Base-by-base conservation (phyloP, 2,888 invertebrate species). In the Ornithoptera alexandrae region DNA sequence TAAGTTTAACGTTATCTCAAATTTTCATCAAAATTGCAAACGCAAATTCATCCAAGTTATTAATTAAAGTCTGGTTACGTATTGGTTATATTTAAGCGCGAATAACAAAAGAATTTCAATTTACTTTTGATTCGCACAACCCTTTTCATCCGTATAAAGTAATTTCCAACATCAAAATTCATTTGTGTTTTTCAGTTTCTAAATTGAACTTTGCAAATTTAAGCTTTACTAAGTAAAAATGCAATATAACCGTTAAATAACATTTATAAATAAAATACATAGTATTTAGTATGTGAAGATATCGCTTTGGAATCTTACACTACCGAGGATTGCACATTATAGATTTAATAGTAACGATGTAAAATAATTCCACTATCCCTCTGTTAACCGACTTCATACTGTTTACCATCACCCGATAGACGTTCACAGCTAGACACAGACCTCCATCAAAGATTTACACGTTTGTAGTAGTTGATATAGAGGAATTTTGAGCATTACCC, bases 61-160 rank as follows among this genome's bases (percentile, higher is more conserved):
- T 67, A 60, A 53, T 67, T 67, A 39, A 61, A 20, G 80, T 74
- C 87, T 87, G 89, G 90, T 89, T 89, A 80, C 87, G 84, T 85
- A 88, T 86, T 80, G 87, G 85, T 83, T 88, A 86, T 87, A 86
- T 86, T 86, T 89, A 90, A 86, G 90, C 84, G 81, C 77, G 80
- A 81, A 74, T 79, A 78, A 89, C 88, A 90, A 91, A 90, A 91
- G 90, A 92, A 92, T 92, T 92, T 90, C 91, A 91, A 90, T 91
- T 90, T 90, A 87, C 85, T 86, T 80, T 73, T 71, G 75, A 76
- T 74, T 75, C 74, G 75, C 73, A 68, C 76, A 77, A 77, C 77
- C 78, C 78, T 76, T 79, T 78, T 77, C 76, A 78, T 76, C 74
- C 76, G 56, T 56, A n/a, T 62, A 88, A 89, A 89, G 90, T 91